Evolutionary conservation across 2,888 invertebrate species (phyloP), one percentile per base, ranked within the genome.

Genomic region (Chloroclystis v-ata): DNA sequence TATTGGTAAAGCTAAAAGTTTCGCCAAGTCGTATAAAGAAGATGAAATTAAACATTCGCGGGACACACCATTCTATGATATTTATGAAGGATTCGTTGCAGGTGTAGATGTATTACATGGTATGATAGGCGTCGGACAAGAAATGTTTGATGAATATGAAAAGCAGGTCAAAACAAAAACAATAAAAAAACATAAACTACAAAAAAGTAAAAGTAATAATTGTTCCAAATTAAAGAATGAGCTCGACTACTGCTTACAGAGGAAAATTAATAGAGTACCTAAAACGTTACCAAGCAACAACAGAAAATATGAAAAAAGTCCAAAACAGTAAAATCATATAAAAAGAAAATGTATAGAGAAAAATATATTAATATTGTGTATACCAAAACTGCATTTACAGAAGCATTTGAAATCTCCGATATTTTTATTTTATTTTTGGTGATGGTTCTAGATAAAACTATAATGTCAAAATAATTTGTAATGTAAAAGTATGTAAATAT

Each of bases 21-120:
- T 76, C 32, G 61, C 78, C 1, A 74, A 78, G 59, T 60, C 67
- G 13, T 62, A 74, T 26, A 49, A 82, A 1, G 64, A 72, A 42
- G 53, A 67, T 14, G 64, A 70, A 2, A 37, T 73, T 0, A 72
- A 80, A 47, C 63, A 73, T 9, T 59, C 67, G 7, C 30, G 40
- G 1, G 46, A 42, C 53, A 68, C 65, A 38, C 82, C 86, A 1
- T 53, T 60, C 6, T 83, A 78, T 53, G 43, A 73, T 13, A 67
- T 76, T 7, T 82, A 84, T 49, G 72, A 77, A 29, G 47, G 78
- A 47, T 53, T 87, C 3, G 69, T 80, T 65, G 69, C 75, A 49
- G 72, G 68, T 28, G 48, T 88, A 40, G 82, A 85, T 50, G 46
- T 79, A 0, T 67, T 86, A 1, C 80, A 86, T 47, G 78, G 78